Base-by-base conservation (phyloP, 2,888 invertebrate genomes). In the Eupithecia centaureata region DNA sequence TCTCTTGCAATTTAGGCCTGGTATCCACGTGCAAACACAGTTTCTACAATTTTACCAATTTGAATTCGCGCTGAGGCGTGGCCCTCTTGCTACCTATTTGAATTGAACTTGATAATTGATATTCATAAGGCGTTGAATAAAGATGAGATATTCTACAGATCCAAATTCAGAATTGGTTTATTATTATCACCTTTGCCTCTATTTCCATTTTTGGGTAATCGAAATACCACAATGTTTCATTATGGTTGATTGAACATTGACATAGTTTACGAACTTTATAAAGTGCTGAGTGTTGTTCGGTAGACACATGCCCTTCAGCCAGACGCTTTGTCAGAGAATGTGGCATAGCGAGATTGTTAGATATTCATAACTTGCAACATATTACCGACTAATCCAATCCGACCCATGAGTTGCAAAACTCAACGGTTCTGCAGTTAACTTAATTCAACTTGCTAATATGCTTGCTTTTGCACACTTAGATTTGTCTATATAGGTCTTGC, bases 321-420 rank as follows among this genome's bases (percentile, higher is more conserved):
- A 80, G 82, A 78, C 82, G 87, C 86, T 85, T 86, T 86, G 88
- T 84, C 83, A 83, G 86, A 85, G 86, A 87, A 87, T 86, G 86
- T 86, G 83, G 86, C 86, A 81, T 80, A 85, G 88, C 85, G 83
- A 87, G 89, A 87, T 88, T 83, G 83, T 85, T 82, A 86, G 88
- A 86, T 89, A 89, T 89, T 89, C 89, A 89, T 89, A 88, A 86
- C 87, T 89, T 86, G 86, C 86, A 88, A 87, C 82, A 86, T 77
- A 81, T 79, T 82, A 81, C 78, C 63, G 79, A 81, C 80, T 81
- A 82, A 83, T 82, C 77, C 79, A 81, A 83, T 81, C 77, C 78
- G 76, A 75, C 71, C 76, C 77, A 81, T 78, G 83, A 81, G 83
- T 81, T 79, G 83, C 82, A 77, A 79, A 80, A 85, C 84, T 81